Percentiles rank a stretch among this genome's conserved stretches.
Evolutionary conservation across 2,113 vertebrate genomes (phyloP).

Genomic region (Sylvietta virens): DNA sequence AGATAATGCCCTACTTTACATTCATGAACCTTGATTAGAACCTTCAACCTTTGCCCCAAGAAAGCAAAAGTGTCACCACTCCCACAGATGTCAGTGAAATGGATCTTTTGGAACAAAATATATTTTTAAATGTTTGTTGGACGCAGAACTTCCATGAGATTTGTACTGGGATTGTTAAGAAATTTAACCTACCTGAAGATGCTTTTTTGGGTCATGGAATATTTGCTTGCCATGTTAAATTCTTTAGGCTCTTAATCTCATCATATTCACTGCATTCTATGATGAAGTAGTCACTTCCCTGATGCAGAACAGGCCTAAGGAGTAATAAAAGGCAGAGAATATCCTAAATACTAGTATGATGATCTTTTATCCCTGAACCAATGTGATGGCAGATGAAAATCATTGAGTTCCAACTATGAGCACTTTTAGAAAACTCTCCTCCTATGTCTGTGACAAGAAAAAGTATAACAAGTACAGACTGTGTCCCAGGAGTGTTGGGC

Average conservation of each 20-base stretch:
- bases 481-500: background rate
- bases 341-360: background rate
- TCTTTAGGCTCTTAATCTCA: background rate
- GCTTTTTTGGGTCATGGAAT: fast-evolving
- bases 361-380: background rate
- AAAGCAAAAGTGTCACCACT: background rate
- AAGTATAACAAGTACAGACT: background rate
- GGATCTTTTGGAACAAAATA: background rate
- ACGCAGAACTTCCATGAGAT: background rate
- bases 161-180: background rate
- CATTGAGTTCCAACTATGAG: background rate
- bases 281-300: background rate
- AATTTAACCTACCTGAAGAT: background rate
- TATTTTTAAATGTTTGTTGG: background rate
- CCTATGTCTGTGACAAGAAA: fast-evolving
- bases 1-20: background rate
- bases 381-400: background rate
- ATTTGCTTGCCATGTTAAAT: background rate
- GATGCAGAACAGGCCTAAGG: background rate
- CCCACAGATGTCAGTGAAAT: background rate
- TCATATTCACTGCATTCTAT: background rate
- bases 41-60: background rate
- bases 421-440: background rate
- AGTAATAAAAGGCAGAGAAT: background rate
- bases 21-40: background rate